These are phyloP conservation scores for Lamellibrachia luymesi DNA, from an alignment of 1,140 invertebrate genomes.

Conservation along the genomic window DNA sequence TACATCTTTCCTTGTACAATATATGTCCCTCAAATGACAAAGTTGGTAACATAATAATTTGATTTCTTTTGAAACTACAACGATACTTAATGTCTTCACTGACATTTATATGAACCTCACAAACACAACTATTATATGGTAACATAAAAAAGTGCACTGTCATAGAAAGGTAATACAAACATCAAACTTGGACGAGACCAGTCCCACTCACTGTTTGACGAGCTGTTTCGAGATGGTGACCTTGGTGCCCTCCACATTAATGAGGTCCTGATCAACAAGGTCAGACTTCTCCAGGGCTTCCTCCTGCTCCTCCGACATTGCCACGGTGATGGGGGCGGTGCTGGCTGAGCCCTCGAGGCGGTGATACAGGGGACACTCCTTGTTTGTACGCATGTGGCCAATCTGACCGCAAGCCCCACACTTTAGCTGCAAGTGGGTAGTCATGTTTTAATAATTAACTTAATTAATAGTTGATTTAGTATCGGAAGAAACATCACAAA, in stretches of 20 bases:
- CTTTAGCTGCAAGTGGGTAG: conserved; percentile 63
- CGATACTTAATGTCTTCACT: too few relatives aligned
- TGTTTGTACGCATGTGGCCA: conserved; percentile 88
- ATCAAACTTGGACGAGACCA: neutral
- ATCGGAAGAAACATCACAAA: too few relatives aligned
- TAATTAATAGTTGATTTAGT: too few relatives aligned
- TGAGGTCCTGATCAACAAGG: conserved; percentile 31
- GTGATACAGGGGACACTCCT: conserved; percentile 88
- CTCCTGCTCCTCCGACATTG: conserved; percentile 32
- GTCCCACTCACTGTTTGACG: conserved; percentile 41
- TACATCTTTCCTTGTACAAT: too few relatives aligned
- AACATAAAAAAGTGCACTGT: neutral
- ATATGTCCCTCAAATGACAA: too few relatives aligned
- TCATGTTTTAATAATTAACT: neutral
- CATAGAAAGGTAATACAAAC: neutral
- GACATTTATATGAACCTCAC: too few relatives aligned
- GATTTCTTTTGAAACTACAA: too few relatives aligned
- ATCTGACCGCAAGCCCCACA: conserved; percentile 94
- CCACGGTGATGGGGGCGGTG: conserved; percentile 23
- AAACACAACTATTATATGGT: too few relatives aligned
- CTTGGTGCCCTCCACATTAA: conserved; percentile 32
- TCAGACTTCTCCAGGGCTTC: conserved; percentile 67
- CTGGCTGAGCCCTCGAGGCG: conserved; percentile 10
- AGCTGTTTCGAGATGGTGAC: conserved; percentile 32
- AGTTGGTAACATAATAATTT: too few relatives aligned